Base-by-base conservation (phyloP, 2,113 vertebrate species). In the Ochotona curzoniae region DNA sequence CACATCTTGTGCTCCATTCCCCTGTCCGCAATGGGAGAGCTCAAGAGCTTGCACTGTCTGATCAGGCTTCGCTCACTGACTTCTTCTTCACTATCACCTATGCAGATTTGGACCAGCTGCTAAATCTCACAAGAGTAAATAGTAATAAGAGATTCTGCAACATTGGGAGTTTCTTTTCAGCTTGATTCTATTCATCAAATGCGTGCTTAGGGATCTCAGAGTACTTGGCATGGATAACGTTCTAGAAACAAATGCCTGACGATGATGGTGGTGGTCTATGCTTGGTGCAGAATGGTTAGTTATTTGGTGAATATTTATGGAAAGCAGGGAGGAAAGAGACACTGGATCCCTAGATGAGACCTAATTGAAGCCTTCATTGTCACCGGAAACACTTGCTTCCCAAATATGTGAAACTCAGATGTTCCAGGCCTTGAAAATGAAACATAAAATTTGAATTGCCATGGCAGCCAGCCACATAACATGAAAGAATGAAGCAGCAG, bases 351-450 rank as follows among this genome's bases (percentile, higher is more conserved):
- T 11, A 10, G n/a, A 66, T 30, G 44, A 73, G 44, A 7, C 2
- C 25, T 47, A 18, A 76, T 0, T 30, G 60, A 76, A 85, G 51
- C 74, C 60, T 94, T 91, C n/a, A 51, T 86, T 67, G 61, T 87
- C 38, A 83, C 12, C 10, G 18, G 49, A 80, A 90, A 15, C 28
- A 28, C 66, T 80, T 87, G 15, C 20, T 90, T 51, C 18, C 90
- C 64, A 61, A 17, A 10, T 89, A 49, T 79, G 7, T 47, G 32
- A 69, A 92, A 87, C 21, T 11, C n/a, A 87, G 66, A 95, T 63
- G 87, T 87, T 84, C 67, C 78, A 92, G 95, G 80, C 30, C 38
- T 92, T 44, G 69, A 64, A 63, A 86, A 23, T 73, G 47, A 76
- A 85, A 61, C 51, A 61, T 70, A 79, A 66, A 88, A 80, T 75